Conservation (phyloP, 64 coral and sea anemone genomes). For the Anthopleura sola region DNA sequence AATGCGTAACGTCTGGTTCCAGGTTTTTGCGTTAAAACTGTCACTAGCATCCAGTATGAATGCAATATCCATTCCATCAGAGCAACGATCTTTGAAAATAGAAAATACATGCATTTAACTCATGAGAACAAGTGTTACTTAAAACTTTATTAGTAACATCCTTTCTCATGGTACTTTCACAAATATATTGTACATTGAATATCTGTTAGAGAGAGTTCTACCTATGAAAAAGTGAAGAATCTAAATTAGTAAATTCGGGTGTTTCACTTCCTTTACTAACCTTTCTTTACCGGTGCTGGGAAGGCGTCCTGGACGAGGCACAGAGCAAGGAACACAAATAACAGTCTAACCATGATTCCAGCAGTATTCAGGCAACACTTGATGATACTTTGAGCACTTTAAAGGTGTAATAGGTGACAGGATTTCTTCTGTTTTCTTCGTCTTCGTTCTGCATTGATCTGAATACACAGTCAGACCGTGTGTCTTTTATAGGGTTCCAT, state of each 20-base stretch:
- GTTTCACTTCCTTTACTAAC: not conserved
- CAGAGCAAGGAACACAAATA: not conserved
- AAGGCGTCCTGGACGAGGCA: not conserved
- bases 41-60: not conserved
- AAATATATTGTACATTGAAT: no score
- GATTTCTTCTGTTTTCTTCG: not conserved
- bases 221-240: no score
- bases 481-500: not conserved
- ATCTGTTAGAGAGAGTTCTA: no score
- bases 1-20: not conserved
- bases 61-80: not conserved
- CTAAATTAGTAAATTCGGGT: no score
- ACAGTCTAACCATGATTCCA: not conserved
- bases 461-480: not conserved
- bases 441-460: not conserved
- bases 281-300: not conserved
- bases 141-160: no score
- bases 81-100: not conserved
- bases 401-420: not conserved
- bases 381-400: not conserved
- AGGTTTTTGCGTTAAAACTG: not conserved
- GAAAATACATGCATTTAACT: no score
- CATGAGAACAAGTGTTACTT: no score
- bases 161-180: no score
- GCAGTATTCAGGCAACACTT: not conserved